phyloP scores from a whole-genome alignment of 1,140 invertebrate species.

The Aphidius ervi region DNA sequence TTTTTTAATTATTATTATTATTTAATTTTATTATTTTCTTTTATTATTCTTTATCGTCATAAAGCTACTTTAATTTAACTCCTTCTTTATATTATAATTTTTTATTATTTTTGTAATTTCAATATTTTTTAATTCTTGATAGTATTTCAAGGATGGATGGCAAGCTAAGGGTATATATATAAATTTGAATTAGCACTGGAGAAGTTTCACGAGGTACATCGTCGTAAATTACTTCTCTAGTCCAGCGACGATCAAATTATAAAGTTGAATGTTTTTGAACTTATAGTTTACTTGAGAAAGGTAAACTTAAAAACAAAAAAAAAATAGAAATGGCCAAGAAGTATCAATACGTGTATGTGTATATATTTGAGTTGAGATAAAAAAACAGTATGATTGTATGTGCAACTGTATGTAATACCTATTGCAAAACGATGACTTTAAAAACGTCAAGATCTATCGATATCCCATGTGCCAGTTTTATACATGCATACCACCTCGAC shows the following conservation, averaged over 20 bases:
- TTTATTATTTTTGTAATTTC: neutral
- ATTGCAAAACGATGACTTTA: conserved; percentile 10
- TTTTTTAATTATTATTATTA: too few relatives aligned
- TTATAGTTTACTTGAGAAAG: conserved; percentile 28
- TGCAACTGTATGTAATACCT: conserved; percentile 9
- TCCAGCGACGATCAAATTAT: conserved; percentile 44
- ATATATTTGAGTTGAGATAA: conserved; percentile 39
- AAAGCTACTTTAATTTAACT: neutral
- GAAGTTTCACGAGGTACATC: conserved; percentile 36
- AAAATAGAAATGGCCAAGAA: conserved; percentile 25
- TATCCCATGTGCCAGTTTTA: neutral
- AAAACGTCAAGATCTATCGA: neutral
- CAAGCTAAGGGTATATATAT: conserved; percentile 33
- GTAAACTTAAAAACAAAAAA: neutral
- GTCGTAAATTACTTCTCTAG: conserved; percentile 37
- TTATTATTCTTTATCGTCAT: neutral
- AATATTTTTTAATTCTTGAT: conserved; percentile 1
- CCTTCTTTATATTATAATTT: neutral
- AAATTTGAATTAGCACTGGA: conserved; percentile 43
- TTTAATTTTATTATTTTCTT: too few relatives aligned
- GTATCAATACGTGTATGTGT: conserved; percentile 38
- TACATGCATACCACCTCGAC: too few relatives aligned
- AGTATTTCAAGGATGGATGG: conserved; percentile 11
- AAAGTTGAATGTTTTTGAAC: conserved; percentile 49
- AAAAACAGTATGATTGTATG: conserved; percentile 8